phyloP scores from a whole-genome alignment of 2,797 vertebrate species.

The Rhinophrynus dorsalis region DNA sequence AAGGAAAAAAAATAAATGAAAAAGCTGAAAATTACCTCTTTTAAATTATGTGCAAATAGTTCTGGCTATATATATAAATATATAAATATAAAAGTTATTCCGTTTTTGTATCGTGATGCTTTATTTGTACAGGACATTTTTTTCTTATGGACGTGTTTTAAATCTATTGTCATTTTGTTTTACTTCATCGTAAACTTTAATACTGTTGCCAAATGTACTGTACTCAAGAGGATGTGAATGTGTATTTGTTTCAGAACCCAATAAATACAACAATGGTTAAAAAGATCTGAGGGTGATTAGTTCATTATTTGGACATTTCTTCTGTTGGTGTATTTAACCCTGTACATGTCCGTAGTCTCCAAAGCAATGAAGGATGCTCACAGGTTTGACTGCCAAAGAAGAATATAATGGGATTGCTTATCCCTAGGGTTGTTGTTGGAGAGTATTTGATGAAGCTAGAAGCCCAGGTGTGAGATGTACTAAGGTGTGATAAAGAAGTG shows the following conservation, averaged over 20 bases:
- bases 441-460: no score
- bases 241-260: slow-evolving; percentile 89
- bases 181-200: slow-evolving; percentile 93
- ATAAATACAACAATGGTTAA: slow-evolving; percentile 88
- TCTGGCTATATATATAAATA: slow-evolving; percentile 69
- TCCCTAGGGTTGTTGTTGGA: no score
- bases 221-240: slow-evolving; percentile 94
- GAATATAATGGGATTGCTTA: no score
- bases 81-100: slow-evolving; percentile 71
- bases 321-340: no score
- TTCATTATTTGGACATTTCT: no score
- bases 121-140: slow-evolving; percentile 83
- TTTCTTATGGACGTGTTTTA: slow-evolving; percentile 76
- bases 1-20: slow-evolving; percentile 55
- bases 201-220: slow-evolving; percentile 97
- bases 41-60: slow-evolving; percentile 77
- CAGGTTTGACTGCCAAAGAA: no score
- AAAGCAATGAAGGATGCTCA: no score
- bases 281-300: no score
- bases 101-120: slow-evolving; percentile 82
- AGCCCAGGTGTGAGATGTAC: no score
- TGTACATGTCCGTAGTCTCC: no score
- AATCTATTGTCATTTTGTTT: slow-evolving; percentile 83
- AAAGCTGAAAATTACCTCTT: slow-evolving; percentile 68
- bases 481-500: no score